Evolutionary conservation across 2,888 invertebrate species (phyloP).

Genomic region (Lasioglossum oenotherae): DNA sequence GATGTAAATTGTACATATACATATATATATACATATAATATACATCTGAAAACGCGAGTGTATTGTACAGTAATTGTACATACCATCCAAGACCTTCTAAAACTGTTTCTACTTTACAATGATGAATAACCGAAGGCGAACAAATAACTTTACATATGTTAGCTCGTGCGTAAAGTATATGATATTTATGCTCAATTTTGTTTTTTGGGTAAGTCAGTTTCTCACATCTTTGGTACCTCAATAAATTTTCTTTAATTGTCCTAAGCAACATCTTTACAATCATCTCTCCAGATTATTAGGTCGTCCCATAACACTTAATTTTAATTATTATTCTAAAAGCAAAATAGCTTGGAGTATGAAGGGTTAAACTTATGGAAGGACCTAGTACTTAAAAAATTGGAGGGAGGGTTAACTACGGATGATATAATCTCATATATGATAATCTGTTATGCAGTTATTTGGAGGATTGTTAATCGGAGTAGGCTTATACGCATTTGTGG

Average conservation of each 20-base stretch:
- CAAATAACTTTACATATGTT: conserved; percentile 91
- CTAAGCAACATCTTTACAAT: not conserved
- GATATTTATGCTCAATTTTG: conserved; percentile 94
- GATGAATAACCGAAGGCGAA: conserved; percentile 87
- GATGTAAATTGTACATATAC: conserved; percentile 37
- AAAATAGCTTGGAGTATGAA: not conserved
- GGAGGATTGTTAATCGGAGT: conserved; percentile 94
- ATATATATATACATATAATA: not conserved
- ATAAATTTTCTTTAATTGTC: not conserved
- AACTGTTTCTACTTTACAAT: conserved; percentile 36
- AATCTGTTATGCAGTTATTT: conserved; percentile 89
- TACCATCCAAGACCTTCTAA: conserved; percentile 40
- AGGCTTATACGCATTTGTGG: conserved; percentile 95
- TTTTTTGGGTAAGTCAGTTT: conserved; percentile 92
- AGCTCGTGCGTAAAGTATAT: conserved; percentile 95
- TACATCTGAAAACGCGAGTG: conserved; percentile 32
- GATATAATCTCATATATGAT: conserved; percentile 8
- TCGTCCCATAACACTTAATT: not conserved
- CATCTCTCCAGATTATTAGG: not conserved
- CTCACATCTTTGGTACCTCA: not conserved
- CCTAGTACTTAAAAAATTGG: not conserved
- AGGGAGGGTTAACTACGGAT: not conserved
- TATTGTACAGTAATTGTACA: conserved; percentile 33
- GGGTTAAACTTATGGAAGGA: not conserved
- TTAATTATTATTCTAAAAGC: not conserved